A percentile compares a stretch with the other conserved stretches of the same genome.
Conservation (phyloP, 2,797 vertebrate species). For the Eulemur rubriventer region DNA sequence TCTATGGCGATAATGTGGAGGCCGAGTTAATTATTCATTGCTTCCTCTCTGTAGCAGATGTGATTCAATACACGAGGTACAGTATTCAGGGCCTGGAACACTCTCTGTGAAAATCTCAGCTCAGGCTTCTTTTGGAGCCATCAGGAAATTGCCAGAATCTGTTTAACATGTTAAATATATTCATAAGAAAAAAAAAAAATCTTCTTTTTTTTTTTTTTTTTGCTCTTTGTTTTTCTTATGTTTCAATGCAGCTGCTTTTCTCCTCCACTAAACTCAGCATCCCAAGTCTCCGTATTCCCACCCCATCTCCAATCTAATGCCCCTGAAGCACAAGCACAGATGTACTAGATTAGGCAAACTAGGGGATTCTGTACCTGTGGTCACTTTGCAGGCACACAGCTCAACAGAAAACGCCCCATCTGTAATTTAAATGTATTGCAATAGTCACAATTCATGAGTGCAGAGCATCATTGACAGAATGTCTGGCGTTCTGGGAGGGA, state of each 20-base stretch:
- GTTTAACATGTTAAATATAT: slow-evolving; percentile 76
- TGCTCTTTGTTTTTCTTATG: slow-evolving; percentile 65
- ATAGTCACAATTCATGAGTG: slow-evolving; percentile 73
- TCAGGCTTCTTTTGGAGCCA: slow-evolving; percentile 79
- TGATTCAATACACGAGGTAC: slow-evolving; percentile 86
- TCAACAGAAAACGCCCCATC: slow-evolving; percentile 55
- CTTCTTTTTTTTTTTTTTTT: background rate
- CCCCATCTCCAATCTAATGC: background rate
- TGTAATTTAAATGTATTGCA: slow-evolving; percentile 80
- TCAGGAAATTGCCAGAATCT: slow-evolving; percentile 77
- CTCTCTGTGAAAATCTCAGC: slow-evolving; percentile 83
- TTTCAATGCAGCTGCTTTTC: slow-evolving; percentile 74
- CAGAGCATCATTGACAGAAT: background rate
- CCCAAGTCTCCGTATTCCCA: background rate
- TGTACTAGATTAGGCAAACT: slow-evolving; percentile 38
- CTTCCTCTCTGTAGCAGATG: slow-evolving; percentile 87
- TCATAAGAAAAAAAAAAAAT: slow-evolving; percentile 60
- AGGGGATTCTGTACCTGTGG: slow-evolving; percentile 61
- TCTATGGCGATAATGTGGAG: slow-evolving; percentile 87
- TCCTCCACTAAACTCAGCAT: slow-evolving; percentile 18
- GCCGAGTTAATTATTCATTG: slow-evolving; percentile 89
- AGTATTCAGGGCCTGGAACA: slow-evolving; percentile 84
- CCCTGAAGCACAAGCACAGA: slow-evolving; percentile 59
- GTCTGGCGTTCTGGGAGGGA: background rate
- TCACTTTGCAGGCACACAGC: slow-evolving; percentile 60